Percentiles rank a stretch among this genome's conserved stretches.
phyloP scores from a whole-genome alignment of 2,888 invertebrate species.

The Melieria crassipennis region DNA sequence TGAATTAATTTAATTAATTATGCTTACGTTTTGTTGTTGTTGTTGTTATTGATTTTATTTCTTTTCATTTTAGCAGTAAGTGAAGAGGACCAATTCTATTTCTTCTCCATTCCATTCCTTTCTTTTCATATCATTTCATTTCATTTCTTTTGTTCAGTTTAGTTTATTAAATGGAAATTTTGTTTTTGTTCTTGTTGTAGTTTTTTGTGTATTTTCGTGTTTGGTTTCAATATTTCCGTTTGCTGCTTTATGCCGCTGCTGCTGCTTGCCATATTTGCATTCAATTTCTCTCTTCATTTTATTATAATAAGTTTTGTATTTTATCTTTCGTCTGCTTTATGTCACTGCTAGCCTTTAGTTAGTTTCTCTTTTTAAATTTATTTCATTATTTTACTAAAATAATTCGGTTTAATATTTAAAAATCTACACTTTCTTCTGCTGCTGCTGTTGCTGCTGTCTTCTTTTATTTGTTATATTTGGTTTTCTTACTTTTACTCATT shows the following conservation, averaged over 20 bases:
- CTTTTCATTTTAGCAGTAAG: constrained; percentile 51
- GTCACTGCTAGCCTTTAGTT: constrained; percentile 23
- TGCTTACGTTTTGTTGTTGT: neutral
- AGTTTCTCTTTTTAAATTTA: constrained; percentile 33
- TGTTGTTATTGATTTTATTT: constrained; percentile 31
- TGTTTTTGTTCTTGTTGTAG: constrained; percentile 43
- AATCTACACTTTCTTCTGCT: constrained; percentile 52
- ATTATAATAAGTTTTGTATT: constrained; percentile 7
- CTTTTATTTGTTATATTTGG: constrained; percentile 6
- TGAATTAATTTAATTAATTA: neutral
- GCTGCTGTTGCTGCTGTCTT: neutral
- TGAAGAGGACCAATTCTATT: constrained; percentile 55
- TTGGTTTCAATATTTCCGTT: constrained; percentile 36
- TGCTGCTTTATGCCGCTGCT: neutral
- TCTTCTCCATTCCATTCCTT: neutral
- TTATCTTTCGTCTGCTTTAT: constrained; percentile 12
- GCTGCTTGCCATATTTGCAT: too few relatives aligned
- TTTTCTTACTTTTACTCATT: neutral
- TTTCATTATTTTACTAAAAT: constrained; percentile 44
- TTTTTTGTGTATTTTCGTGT: constrained; percentile 31
- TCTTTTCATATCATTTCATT: constrained; percentile 38
- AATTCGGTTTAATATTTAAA: constrained; percentile 51
- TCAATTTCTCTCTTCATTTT: too few relatives aligned
- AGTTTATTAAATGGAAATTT: constrained; percentile 48
- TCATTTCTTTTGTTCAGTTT: constrained; percentile 20